A percentile compares a stretch with the other conserved stretches of the same genome.
Conservation (phyloP, 2,797 vertebrate species). For the Simalia tracyae region DNA sequence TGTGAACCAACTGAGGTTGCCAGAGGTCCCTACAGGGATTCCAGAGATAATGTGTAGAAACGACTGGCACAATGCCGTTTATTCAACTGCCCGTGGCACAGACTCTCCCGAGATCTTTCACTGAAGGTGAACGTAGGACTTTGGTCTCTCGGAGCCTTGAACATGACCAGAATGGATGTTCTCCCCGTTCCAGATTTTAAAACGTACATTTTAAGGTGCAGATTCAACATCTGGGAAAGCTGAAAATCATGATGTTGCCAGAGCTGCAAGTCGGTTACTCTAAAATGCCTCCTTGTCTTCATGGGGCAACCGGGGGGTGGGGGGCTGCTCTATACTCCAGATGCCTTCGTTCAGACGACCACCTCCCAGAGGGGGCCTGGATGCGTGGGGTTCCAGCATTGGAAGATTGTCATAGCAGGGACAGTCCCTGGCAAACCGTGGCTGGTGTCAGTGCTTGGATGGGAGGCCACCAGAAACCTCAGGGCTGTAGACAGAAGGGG, state of each 20-base stretch:
- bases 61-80: fast-evolving
- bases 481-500: too few relatives aligned
- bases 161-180: neutral
- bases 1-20: neutral
- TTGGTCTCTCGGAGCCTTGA: neutral
- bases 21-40: neutral
- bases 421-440: too few relatives aligned
- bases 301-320: too few relatives aligned
- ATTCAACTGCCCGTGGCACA: neutral
- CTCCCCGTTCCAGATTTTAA: neutral
- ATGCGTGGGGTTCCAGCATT: too few relatives aligned
- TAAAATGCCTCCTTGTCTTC: neutral
- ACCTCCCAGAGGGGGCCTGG: neutral
- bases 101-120: neutral
- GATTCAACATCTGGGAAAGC: neutral
- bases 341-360: neutral
- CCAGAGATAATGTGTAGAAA: neutral
- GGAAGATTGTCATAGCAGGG: too few relatives aligned
- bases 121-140: neutral
- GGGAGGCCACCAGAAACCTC: too few relatives aligned
- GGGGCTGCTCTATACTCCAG: too few relatives aligned
- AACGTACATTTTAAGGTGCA: neutral
- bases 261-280: neutral
- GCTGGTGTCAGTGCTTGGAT: too few relatives aligned
- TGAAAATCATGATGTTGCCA: neutral